These are phyloP conservation scores for Jaculus jaculus DNA, from an alignment of 2,113 vertebrate species.

Conservation along the genomic window DNA sequence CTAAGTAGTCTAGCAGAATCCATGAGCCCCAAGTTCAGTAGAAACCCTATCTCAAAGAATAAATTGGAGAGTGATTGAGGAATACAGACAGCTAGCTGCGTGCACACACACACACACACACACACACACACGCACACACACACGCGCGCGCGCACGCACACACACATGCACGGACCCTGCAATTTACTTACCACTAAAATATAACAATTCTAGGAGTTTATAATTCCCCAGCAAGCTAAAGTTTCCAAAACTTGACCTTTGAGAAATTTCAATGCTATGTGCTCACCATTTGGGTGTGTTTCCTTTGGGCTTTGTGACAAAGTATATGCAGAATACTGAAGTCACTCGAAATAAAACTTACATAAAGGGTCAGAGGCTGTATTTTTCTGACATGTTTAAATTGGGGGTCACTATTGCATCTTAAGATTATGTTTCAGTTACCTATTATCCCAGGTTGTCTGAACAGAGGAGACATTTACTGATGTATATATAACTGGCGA, in stretches of 20 bases:
- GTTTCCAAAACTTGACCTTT: constrained; percentile 46
- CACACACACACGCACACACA: too few relatives aligned
- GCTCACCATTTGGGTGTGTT: background rate
- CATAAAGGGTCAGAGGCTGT: background rate
- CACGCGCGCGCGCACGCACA: too few relatives aligned
- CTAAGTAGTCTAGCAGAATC: too few relatives aligned
- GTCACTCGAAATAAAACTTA: constrained; percentile 30
- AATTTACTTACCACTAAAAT: background rate
- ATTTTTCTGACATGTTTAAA: constrained; percentile 36
- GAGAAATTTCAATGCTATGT: background rate
- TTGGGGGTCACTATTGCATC: background rate
- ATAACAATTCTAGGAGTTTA: constrained; percentile 30
- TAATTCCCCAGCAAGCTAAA: constrained; percentile 20
- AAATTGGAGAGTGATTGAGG: too few relatives aligned
- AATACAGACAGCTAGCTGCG: too few relatives aligned
- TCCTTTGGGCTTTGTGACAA: background rate
- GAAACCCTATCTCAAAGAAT: too few relatives aligned
- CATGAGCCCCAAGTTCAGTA: too few relatives aligned
- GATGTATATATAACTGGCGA: background rate
- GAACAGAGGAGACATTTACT: background rate
- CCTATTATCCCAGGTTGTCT: background rate
- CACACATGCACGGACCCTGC: too few relatives aligned
- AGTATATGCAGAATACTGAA: background rate
- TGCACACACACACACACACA: too few relatives aligned
- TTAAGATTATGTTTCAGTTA: background rate